Conservation (phyloP, 2,113 vertebrate species). For the Datnioides undecimradiatus region DNA sequence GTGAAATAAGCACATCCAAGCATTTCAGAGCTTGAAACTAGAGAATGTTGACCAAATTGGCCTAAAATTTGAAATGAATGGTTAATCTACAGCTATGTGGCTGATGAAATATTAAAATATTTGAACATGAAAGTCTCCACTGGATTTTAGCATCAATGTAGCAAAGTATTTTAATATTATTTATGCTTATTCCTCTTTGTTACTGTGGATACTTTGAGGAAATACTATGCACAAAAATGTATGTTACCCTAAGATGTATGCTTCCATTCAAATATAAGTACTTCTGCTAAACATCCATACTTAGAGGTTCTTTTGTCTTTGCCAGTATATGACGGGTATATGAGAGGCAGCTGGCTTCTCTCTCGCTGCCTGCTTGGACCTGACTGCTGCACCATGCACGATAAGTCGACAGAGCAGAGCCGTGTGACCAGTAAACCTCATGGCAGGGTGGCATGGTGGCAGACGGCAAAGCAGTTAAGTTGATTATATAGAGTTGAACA, state of each 20-base stretch:
- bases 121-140: neutral
- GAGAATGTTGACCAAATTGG: neutral
- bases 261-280: neutral
- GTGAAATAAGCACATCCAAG: neutral
- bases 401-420: constrained; percentile 43
- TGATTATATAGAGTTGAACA: constrained; percentile 73
- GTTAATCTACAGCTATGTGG: neutral
- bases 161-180: neutral
- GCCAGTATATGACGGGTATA: constrained; percentile 7
- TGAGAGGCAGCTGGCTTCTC: constrained; percentile 45
- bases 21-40: neutral
- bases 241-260: neutral
- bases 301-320: constrained; percentile 43
- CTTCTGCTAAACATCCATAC: neutral
- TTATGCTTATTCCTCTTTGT: too few relatives aligned
- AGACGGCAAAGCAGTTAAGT: constrained; percentile 68
- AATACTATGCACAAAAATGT: neutral
- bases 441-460: constrained; percentile 51
- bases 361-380: neutral
- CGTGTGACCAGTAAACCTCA: constrained; percentile 65
- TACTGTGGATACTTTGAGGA: neutral
- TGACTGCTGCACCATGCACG: constrained; percentile 8
- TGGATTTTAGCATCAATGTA: too few relatives aligned
- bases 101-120: neutral
- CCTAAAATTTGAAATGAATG: neutral